phyloP scores from a whole-genome alignment of 2,113 vertebrate species.

The Xenopus borealis region DNA sequence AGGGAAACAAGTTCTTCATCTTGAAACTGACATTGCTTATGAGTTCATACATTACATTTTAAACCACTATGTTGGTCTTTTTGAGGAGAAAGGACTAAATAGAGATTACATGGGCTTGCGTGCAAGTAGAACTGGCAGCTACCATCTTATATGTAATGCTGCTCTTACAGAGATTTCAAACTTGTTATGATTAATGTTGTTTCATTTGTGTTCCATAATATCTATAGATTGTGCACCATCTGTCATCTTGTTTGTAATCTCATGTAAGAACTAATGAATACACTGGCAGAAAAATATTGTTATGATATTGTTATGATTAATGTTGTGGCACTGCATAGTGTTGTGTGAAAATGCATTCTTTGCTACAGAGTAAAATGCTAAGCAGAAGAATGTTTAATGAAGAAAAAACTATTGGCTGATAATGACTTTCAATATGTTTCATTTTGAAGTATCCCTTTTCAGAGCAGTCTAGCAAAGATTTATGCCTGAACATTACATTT shows the following conservation, averaged over 20 bases:
- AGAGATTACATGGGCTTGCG: not conserved
- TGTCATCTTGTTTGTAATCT: not conserved
- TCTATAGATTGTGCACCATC: not conserved
- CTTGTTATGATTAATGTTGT: not conserved
- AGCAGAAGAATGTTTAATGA: not conserved
- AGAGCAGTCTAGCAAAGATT: not conserved
- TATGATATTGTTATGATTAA: not conserved
- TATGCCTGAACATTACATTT: not conserved
- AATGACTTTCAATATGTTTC: not conserved
- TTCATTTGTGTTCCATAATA: not conserved
- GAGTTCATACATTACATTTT: not conserved
- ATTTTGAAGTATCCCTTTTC: not conserved
- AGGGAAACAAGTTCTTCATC: not conserved
- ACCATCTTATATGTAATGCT: not conserved
- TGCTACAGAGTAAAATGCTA: not conserved
- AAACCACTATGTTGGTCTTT: not conserved
- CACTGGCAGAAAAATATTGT: not conserved
- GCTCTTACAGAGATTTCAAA: not conserved
- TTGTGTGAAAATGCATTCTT: not conserved
- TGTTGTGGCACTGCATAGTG: not conserved
- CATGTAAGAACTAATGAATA: not conserved
- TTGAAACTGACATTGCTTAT: not conserved
- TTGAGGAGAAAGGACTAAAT: not conserved
- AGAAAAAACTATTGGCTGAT: not conserved
- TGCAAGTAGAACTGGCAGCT: not conserved